Evolutionary conservation across 2,797 vertebrate genomes (phyloP), one percentile per base, ranked within the genome.

Genomic region (Oceanodroma leucorhoa): DNA sequence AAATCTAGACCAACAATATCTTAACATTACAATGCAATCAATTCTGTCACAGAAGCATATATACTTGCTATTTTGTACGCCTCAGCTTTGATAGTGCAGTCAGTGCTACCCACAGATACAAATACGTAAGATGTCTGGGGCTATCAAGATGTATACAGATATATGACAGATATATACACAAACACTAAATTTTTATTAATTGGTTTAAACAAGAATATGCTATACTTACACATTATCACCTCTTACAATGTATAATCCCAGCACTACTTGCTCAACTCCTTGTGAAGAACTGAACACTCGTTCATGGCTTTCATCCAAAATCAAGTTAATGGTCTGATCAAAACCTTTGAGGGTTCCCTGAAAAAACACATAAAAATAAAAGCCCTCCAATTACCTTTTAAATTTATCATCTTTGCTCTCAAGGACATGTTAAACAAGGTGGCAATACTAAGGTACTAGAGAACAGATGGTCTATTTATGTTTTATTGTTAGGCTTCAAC

Each of bases 321-420:
- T 99, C 96, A 99, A 98, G 97, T 99, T 99, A 97, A 99, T 99
- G 83, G 99, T 99, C 97, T 99, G 99, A 97, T 99, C 99, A 96
- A 99, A 99, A 88, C 99, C 99, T 97, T 99, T 99, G 61, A 99
- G 97, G 0, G 99, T 99, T 58, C 99, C 99, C 99, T 99, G 80
- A 43, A 89, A 91, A 61, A 88, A 40, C 53, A 29, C 53, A 95
- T 15, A 89, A 29, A 80, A 89, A 65, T 20, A 34, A 76, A 58
- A 19, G 36, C 10, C 23, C 14, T 78, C 11, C 14, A 54, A 67
- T 19, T 50, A 43, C 13, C n/a, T 73, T 78, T 82, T 11, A 83
- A 20, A 41, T 48, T 40, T 21, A 48, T 58, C 21, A 23, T 32
- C 22, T 86, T 32, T 46, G 18, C 11, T 83, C 45, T 34, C 45